Percentiles rank a stretch among this genome's conserved stretches.
These are phyloP conservation scores for Campopleginae sp. DNA, from an alignment of 2,888 invertebrate genomes.

Conservation along the genomic window DNA sequence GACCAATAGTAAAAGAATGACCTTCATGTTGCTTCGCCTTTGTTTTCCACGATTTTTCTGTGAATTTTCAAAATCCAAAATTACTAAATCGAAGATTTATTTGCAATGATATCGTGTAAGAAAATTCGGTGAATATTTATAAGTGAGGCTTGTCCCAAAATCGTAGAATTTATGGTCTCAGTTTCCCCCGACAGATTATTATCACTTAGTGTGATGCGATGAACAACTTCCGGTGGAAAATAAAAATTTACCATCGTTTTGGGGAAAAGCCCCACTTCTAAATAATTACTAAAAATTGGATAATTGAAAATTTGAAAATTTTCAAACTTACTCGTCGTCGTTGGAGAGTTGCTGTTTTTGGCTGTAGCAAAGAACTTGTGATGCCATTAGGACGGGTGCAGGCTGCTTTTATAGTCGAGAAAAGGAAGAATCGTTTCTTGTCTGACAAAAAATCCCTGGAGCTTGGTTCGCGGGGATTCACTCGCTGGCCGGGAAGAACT, in stretches of 20 bases:
- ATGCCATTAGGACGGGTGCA: neutral
- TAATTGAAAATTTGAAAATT: too few species aligned
- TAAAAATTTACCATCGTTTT: too few species aligned
- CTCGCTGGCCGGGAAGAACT: conserved; percentile 18
- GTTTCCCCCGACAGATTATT: too few species aligned
- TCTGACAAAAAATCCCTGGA: neutral
- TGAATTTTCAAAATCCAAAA: neutral
- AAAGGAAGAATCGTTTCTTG: neutral
- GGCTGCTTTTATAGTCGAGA: neutral
- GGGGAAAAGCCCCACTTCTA: too few species aligned
- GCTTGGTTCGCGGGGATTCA: conserved; percentile 12
- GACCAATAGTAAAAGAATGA: neutral
- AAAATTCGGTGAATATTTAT: too few species aligned
- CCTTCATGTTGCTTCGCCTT: conserved; percentile 4
- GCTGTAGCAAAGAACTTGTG: conserved; percentile 12
- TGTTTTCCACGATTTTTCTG: neutral
- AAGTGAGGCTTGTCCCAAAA: too few species aligned
- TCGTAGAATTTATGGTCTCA: too few species aligned
- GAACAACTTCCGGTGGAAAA: too few species aligned
- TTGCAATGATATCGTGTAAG: neutral
- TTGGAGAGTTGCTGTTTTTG: neutral
- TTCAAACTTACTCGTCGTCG: conserved; percentile 4
- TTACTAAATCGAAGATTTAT: neutral
- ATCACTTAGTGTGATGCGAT: too few species aligned
- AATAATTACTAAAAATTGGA: too few species aligned